A percentile compares a stretch with the other conserved stretches of the same genome.
Evolutionary conservation across 1,140 invertebrate species (phyloP).

Genomic region (Nomia melanderi): DNA sequence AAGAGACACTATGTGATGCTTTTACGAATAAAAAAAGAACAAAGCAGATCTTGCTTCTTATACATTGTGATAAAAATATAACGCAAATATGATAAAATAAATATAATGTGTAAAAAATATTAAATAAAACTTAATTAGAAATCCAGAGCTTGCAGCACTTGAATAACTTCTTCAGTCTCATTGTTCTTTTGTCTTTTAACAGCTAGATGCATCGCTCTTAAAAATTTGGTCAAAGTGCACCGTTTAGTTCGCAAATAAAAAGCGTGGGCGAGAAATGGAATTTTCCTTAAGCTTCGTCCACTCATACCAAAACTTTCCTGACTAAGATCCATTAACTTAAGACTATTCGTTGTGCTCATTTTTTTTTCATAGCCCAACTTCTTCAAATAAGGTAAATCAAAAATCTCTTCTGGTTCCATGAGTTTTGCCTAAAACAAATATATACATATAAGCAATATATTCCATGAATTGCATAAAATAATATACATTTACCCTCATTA

Average conservation of each 20-base stretch:
- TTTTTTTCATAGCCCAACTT: conserved; percentile 66
- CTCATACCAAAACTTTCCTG: conserved; percentile 87
- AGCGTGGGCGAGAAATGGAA: conserved; percentile 92
- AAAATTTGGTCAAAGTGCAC: conserved; percentile 62
- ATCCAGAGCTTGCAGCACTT: background rate
- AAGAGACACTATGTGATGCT: no score
- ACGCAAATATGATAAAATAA: no score
- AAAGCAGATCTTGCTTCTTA: no score
- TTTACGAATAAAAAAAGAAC: no score
- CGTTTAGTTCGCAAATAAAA: conserved; percentile 71
- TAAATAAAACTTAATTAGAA: no score
- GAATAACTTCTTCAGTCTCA: background rate
- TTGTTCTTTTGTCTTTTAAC: conserved; percentile 69
- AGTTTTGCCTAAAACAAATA: conserved; percentile 81
- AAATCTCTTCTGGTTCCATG: conserved; percentile 75
- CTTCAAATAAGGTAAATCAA: conserved; percentile 67
- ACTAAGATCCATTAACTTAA: conserved; percentile 78
- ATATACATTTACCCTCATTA: conserved; percentile 85
- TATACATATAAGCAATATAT: conserved; percentile 30
- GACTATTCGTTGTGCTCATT: conserved; percentile 64
- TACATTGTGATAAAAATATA: no score
- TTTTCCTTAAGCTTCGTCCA: conserved; percentile 91
- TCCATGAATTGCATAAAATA: background rate
- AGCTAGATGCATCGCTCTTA: conserved; percentile 72
- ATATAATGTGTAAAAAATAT: no score